Base-by-base conservation (phyloP, 2,113 vertebrate genomes). In the Brachionichthys hirsutus region DNA sequence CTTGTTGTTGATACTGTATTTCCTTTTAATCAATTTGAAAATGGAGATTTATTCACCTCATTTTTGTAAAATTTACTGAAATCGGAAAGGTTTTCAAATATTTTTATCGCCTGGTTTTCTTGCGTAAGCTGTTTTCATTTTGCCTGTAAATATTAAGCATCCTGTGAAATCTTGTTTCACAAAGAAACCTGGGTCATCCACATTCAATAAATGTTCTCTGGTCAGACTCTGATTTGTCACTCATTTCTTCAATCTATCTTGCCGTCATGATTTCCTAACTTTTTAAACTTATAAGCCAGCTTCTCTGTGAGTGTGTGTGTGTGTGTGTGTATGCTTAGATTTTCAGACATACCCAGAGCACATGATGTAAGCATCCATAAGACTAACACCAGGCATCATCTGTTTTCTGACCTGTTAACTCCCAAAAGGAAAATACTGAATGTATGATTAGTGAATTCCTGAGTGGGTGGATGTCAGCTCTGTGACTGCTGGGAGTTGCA, bases 361-460 rank as follows among this genome's bases (percentile, higher is more conserved):
- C 65, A 74, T 80, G 70, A 75, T 58, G 70, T 74, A 51, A 81
- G 73, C 38, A 17, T 81, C 44, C 51, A 62, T 57, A 34, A 4
- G 42, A 61, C 36, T 57, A 49, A 66, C 73, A 64, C 44, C 69
- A 78, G 48, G 49, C 66, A 54, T 85, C 85, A 81, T 87, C 76
- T 85, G 86, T 70, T 64, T 74, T 82, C 80, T 85, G 82, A 83
- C 78, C 86, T 47, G 11, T 49, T 58, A 62, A 66, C 42, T 83
- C 77, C 67, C 59, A n/a, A n/a, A 62, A 74, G 79, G 48, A 62
- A 74, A 65, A 67, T 51, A 30, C 8, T 62, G 59, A 75, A 78
- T 73, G 62, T 68, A 68, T 81, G 75, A 84, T 76, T 44, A 61
- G 59, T 73, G 54, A 16, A 30, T 30, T 30, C 35, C 36, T 73